Percentiles rank a stretch among this genome's conserved stretches.
These are phyloP conservation scores for Magallana nippona DNA, from an alignment of 2,888 invertebrate genomes.

Conservation along the genomic window DNA sequence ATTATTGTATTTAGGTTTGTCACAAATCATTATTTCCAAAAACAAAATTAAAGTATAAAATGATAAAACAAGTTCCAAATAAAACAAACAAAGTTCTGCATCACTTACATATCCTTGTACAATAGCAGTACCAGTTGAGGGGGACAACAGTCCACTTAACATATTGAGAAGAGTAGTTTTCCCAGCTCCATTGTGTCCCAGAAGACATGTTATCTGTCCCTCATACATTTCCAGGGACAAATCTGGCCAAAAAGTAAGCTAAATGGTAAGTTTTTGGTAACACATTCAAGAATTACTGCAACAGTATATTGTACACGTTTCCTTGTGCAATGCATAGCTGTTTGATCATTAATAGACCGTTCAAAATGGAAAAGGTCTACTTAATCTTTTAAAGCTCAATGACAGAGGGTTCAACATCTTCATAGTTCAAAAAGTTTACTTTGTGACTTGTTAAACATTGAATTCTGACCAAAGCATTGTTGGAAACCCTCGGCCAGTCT, in stretches of 20 bases:
- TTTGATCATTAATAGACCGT: no score
- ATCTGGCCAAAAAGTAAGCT: conserved; percentile 74
- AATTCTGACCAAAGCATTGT: no score
- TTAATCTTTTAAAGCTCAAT: no score
- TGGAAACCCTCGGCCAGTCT: no score
- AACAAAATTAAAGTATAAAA: not conserved
- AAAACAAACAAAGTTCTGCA: not conserved
- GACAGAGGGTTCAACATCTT: no score
- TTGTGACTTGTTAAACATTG: no score
- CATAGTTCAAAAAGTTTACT: no score
- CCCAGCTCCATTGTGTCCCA: conserved; percentile 93
- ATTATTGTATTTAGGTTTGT: no score
- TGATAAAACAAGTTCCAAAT: not conserved
- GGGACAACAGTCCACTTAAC: conserved; percentile 84
- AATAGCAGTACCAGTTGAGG: conserved; percentile 76
- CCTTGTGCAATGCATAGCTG: no score
- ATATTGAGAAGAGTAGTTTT: conserved; percentile 93
- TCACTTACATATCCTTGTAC: conserved; percentile 75
- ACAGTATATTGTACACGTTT: no score
- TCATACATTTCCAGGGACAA: conserved; percentile 90
- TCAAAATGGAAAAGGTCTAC: no score
- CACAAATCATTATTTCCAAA: not conserved
- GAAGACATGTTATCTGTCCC: conserved; percentile 91
- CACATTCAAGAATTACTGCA: not conserved
- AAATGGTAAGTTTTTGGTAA: no score